Conservation (phyloP, 2,888 invertebrate species). For the Melipona beecheii region DNA sequence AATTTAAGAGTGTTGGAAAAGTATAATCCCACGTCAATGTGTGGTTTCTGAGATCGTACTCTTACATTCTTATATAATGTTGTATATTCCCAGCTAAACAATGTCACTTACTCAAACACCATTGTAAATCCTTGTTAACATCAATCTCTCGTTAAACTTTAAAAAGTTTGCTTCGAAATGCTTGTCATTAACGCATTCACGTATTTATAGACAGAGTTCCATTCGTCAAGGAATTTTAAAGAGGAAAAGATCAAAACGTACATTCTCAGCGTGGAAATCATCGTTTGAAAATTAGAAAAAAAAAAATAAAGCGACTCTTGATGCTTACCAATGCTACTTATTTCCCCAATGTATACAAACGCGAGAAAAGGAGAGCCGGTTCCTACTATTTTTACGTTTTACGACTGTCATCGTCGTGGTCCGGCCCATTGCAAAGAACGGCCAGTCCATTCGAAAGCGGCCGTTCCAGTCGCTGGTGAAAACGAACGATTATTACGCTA, state of each 20-base stretch:
- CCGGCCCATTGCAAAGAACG: neutral
- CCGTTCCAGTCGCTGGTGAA: neutral
- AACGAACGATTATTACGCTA: neutral
- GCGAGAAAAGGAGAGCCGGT: neutral
- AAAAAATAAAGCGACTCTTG: neutral
- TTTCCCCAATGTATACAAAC: too few relatives aligned
- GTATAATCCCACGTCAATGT: neutral
- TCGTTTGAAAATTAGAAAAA: too few relatives aligned
- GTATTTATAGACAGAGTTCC: too few relatives aligned
- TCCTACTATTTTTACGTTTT: constrained; percentile 7
- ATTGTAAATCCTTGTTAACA: too few relatives aligned
- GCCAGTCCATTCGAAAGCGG: neutral
- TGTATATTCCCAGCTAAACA: neutral
- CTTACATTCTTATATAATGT: neutral
- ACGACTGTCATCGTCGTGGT: neutral
- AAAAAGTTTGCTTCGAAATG: too few relatives aligned
- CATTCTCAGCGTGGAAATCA: too few relatives aligned
- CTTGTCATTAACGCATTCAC: too few relatives aligned
- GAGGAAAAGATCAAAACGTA: too few relatives aligned
- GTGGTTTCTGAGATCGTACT: neutral
- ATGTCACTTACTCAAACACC: neutral
- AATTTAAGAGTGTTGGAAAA: neutral
- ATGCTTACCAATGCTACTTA: neutral
- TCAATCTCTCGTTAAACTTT: too few relatives aligned
- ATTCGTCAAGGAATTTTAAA: too few relatives aligned